phyloP scores from a whole-genome alignment of 1,140 invertebrate species.

The Heterodera schachtii region DNA sequence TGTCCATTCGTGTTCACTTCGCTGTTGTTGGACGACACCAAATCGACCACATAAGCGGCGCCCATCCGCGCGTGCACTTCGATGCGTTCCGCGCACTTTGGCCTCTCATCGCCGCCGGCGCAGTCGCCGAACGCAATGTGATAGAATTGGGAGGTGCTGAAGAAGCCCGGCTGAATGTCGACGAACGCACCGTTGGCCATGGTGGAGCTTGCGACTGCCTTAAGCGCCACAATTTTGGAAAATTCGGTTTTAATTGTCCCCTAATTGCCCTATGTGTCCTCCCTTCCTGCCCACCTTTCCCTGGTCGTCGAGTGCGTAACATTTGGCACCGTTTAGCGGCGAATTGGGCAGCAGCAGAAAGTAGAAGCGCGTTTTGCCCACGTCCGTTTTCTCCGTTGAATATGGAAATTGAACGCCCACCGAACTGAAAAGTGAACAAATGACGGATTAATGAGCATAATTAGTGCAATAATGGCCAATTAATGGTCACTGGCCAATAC shows the following conservation, averaged over 20 bases:
- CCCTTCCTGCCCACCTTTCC: slow-evolving; percentile 18
- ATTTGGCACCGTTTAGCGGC: slow-evolving; percentile 29
- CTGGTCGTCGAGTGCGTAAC: slow-evolving; percentile 48
- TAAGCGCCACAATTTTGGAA: slow-evolving; percentile 11
- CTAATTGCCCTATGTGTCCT: no score
- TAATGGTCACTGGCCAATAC: neutral
- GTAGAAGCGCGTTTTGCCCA: slow-evolving; percentile 59
- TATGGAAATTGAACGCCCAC: slow-evolving; percentile 48
- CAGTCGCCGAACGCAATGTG: slow-evolving; percentile 52
- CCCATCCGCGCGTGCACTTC: slow-evolving; percentile 45
- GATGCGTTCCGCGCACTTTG: slow-evolving; percentile 20
- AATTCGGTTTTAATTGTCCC: slow-evolving; percentile 5
- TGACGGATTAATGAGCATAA: neutral
- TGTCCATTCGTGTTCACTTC: neutral
- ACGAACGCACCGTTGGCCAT: slow-evolving; percentile 47
- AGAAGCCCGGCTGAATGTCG: slow-evolving; percentile 55
- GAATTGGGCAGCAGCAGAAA: slow-evolving; percentile 45
- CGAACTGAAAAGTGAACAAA: slow-evolving; percentile 30
- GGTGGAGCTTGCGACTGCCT: slow-evolving; percentile 22
- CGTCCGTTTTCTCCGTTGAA: slow-evolving; percentile 57
- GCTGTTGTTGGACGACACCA: slow-evolving; percentile 17
- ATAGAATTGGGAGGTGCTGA: slow-evolving; percentile 54
- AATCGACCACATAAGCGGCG: slow-evolving; percentile 51
- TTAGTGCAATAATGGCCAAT: neutral
- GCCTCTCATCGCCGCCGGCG: slow-evolving; percentile 20